phyloP scores from a whole-genome alignment of 2,113 vertebrate species.

The Mormoops blainvillei region DNA sequence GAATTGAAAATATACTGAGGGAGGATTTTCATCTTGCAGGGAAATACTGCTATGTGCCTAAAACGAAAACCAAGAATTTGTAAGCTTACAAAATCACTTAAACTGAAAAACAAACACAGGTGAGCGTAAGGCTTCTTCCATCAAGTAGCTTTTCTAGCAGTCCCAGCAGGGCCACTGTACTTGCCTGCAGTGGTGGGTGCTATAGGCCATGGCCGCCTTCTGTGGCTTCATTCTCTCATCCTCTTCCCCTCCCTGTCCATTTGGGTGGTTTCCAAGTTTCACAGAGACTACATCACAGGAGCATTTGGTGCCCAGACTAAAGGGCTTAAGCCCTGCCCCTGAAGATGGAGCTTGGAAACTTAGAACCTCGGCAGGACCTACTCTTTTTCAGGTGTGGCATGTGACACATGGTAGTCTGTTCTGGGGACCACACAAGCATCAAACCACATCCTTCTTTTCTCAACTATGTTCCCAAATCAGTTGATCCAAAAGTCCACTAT shows the following conservation, averaged over 20 bases:
- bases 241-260: not conserved
- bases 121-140: not conserved
- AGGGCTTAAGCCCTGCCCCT: too few species aligned
- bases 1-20: constrained; percentile 99
- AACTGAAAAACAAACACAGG: not conserved
- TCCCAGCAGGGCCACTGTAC: not conserved
- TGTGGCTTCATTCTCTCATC: not conserved
- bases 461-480: too few species aligned
- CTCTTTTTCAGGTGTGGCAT: too few species aligned
- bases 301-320: not conserved
- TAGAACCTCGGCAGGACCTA: not conserved
- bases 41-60: constrained; percentile 96
- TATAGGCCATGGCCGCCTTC: fast-evolving
- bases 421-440: not conserved
- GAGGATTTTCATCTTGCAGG: constrained; percentile 93
- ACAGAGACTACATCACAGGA: not conserved
- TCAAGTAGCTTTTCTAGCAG: not conserved
- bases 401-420: fast-evolving
- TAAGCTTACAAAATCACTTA: not conserved
- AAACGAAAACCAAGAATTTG: not conserved
- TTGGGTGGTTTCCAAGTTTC: not conserved
- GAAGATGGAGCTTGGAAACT: not conserved
- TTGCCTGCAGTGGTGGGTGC: not conserved
- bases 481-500: not conserved
- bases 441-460: not conserved